Conservation (phyloP, 2,888 invertebrate species). For the Temnothorax rugatulus region DNA sequence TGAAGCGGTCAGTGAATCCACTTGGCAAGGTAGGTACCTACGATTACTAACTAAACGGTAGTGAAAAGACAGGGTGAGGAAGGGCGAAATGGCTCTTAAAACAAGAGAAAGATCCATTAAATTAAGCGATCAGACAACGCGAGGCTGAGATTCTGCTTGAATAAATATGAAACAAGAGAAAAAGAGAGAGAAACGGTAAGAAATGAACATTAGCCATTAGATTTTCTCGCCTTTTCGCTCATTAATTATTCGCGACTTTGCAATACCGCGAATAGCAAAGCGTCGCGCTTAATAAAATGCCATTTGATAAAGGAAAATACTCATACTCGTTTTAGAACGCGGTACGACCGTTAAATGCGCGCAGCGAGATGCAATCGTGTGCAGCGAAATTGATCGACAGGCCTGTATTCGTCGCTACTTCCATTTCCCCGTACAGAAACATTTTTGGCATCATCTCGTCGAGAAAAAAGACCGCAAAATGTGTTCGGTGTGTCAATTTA, state of each 20-base stretch:
- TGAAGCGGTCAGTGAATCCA: slow-evolving; percentile 60
- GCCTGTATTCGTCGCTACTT: slow-evolving; percentile 32
- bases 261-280: slow-evolving; percentile 2
- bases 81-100: slow-evolving; percentile 39
- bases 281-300: slow-evolving; percentile 12
- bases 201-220: slow-evolving; percentile 23
- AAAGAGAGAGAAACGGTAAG: slow-evolving; percentile 29
- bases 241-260: slow-evolving; percentile 42
- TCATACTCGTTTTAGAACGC: background rate
- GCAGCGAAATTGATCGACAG: slow-evolving; percentile 49
- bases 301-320: slow-evolving; percentile 12
- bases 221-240: slow-evolving; percentile 23
- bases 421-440: slow-evolving; percentile 38
- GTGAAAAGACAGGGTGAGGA: slow-evolving; percentile 37
- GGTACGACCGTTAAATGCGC: slow-evolving; percentile 15
- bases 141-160: slow-evolving; percentile 24
- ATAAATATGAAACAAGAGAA: slow-evolving; percentile 49
- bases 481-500: slow-evolving; percentile 43
- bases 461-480: slow-evolving; percentile 32
- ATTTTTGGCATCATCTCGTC: slow-evolving; percentile 39
- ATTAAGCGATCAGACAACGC: slow-evolving; percentile 55
- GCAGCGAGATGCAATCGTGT: slow-evolving; percentile 33
- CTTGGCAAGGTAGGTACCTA: slow-evolving; percentile 27
- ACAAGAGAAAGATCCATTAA: slow-evolving; percentile 54
- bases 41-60: slow-evolving; percentile 29